Base-by-base conservation (phyloP, 23 tunicate genomes). In the Halocynthia aurantium region DNA sequence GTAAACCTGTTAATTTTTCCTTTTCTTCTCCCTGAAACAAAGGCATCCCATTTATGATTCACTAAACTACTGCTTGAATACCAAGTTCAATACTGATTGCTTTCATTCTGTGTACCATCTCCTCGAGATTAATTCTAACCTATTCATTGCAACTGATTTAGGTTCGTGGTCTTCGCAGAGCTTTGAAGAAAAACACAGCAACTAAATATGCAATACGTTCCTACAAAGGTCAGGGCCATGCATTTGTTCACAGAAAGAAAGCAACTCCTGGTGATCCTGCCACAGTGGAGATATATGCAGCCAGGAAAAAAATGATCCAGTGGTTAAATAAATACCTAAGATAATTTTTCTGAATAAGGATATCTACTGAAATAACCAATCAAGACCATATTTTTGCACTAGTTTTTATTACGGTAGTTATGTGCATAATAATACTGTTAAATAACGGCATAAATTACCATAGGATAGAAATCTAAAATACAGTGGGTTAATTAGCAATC, bases 231-330 rank as follows among this genome's bases (percentile, higher is more conserved):
- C 75, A 70, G 50, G 53, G 53, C 62, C 75, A 70, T 70, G 75
- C 49, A 70, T 70, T 70, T 15, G n/a, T 70, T 8, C 75, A 70
- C 61, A 70, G 75, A 50, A 70, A 70, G 44, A 31, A 40, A 2
- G 75, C 75, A 6, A 15, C 75, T 19, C 75, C 75, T 10, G 54
- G 50, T 49, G 75, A 70, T 70, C 75, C 75, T 9, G 20, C 5
- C 61, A 50, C 22, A 5, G 75, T 40, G 50, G 20, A 70, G 61
- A 70, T 70, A 19, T 70, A 70, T 31, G 75, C 75, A 19, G 75
- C 75, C 17, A 70, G 75, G 44, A 70, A 49, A 70, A 70, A 44
- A 50, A 70, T 70, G 75, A 44, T 70, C 9, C 53, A 70, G 61
- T 70, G 75, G 75, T 49, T 70, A 11, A 22, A 9, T 44, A 11